A percentile compares a stretch with the other conserved stretches of the same genome.
These are phyloP conservation scores for Limnodromus scolopaceus DNA, from an alignment of 2,797 vertebrate genomes.

Conservation along the genomic window DNA sequence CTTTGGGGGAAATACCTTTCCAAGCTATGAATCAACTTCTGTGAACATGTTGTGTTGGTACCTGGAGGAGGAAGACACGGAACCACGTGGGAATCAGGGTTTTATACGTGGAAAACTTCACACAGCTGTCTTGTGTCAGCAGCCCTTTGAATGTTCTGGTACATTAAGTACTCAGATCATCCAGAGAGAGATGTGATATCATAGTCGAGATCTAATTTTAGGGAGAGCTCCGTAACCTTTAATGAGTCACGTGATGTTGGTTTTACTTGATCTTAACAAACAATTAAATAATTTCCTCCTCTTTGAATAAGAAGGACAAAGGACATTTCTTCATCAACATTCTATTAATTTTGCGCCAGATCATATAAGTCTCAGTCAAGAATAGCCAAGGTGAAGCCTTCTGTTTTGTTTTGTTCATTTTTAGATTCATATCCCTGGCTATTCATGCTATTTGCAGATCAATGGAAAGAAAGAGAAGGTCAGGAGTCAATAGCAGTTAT, in stretches of 20 bases:
- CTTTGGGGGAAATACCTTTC: background rate
- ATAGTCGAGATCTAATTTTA: background rate
- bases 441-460: constrained; percentile 31
- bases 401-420: background rate
- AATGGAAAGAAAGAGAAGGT: background rate
- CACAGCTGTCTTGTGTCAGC: background rate
- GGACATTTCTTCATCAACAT: background rate
- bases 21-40: background rate
- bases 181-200: background rate
- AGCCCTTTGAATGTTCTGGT: background rate
- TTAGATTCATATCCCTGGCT: background rate
- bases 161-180: background rate
- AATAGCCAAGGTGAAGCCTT: background rate
- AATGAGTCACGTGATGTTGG: background rate
- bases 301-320: background rate
- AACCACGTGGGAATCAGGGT: background rate
- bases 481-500: constrained; percentile 15
- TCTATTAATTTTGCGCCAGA: background rate
- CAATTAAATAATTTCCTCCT: background rate
- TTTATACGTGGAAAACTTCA: background rate
- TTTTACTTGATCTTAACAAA: background rate
- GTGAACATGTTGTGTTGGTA: background rate
- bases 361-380: background rate
- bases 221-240: background rate
- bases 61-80: background rate